Base-by-base conservation (phyloP, 1,140 invertebrate species). In the Macrocentrus cingulum region DNA sequence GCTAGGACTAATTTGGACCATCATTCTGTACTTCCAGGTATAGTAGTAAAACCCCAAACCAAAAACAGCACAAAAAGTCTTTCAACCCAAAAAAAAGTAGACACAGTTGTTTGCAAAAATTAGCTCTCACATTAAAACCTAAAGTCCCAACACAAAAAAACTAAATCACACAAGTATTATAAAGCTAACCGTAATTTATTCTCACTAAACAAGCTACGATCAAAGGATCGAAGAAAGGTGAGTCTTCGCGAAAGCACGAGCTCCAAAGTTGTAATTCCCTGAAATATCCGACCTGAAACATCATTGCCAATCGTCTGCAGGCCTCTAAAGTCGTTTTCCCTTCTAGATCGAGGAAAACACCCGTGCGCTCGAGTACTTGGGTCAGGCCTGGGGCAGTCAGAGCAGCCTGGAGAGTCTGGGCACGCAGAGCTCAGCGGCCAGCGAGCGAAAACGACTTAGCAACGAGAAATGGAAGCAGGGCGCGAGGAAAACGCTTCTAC, bases 21-120 rank as follows among this genome's bases (percentile, higher is more conserved):
- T 99, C 73, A 99, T 99, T 80, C 84, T 99, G 41, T 97, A 99
- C 82, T 99, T 99, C 90, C 97, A 99, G 89, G 96, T 98, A 85
- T 29, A 29, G 25, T 5, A 5, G 4, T 9, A 29, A 29, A 13
- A 53, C 18, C 32, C 11, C 13, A 48, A 50, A 42, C 56, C 22
- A 48, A 15, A 29, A 51, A 56, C 48, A 29, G 55, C 37, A 49
- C 18, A 49, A 32, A 32, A 25, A 51, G 57, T 39, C 25, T 51
- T 22, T 13, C 25, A 25, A 19, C n/a, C 32, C n/a, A n/a, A n/a
- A n/a, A n/a, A 42, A 22, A 49, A 39, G 34, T 39, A 56, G 52
- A 55, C 16, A 55, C 58, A 62, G 60, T 29, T 57, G 60, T 44
- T 57, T 62, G 29, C 13, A 9, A 19, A 44, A 18, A 1, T 44